Percentiles rank a stretch among this genome's conserved stretches.
Evolutionary conservation across 2,113 vertebrate genomes (phyloP).

Genomic region (Notiomystis cincta): DNA sequence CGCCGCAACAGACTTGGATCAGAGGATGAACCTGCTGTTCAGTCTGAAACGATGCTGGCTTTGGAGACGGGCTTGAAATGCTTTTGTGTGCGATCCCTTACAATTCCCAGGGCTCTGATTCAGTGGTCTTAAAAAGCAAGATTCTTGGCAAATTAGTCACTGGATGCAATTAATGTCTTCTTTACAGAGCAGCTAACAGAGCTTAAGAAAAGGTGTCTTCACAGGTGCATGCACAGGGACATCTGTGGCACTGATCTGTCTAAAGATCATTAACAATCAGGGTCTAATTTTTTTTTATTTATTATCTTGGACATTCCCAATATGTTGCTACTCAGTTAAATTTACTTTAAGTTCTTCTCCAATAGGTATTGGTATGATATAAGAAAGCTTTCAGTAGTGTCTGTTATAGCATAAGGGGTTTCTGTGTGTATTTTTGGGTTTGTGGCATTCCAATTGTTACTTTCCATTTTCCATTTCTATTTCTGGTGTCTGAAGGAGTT

Average conservation of each 20-base stretch:
- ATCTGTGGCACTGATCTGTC: background rate
- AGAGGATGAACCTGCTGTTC: slow-evolving; percentile 67
- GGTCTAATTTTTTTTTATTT: background rate
- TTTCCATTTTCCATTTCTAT: background rate
- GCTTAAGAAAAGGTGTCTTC: background rate
- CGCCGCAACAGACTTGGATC: slow-evolving; percentile 56
- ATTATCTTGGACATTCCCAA: background rate
- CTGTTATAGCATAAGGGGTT: background rate
- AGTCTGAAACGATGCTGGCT: slow-evolving; percentile 56
- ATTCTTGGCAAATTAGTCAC: slow-evolving; percentile 20
- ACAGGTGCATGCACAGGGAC: background rate
- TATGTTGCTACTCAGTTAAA: background rate
- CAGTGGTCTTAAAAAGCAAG: slow-evolving; percentile 6
- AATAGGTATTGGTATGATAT: background rate
- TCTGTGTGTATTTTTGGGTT: background rate
- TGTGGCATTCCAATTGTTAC: background rate
- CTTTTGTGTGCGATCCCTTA: slow-evolving; percentile 42
- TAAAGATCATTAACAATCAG: background rate
- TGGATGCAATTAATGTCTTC: background rate
- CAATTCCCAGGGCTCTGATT: slow-evolving; percentile 26
- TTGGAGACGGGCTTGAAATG: slow-evolving; percentile 8
- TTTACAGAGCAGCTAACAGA: background rate
- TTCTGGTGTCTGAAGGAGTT: background rate
- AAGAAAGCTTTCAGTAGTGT: background rate
- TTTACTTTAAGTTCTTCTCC: background rate